Percentiles rank a stretch among this genome's conserved stretches.
These are phyloP conservation scores for Spondyliosoma cantharus DNA, from an alignment of 2,797 vertebrate genomes.

Conservation along the genomic window DNA sequence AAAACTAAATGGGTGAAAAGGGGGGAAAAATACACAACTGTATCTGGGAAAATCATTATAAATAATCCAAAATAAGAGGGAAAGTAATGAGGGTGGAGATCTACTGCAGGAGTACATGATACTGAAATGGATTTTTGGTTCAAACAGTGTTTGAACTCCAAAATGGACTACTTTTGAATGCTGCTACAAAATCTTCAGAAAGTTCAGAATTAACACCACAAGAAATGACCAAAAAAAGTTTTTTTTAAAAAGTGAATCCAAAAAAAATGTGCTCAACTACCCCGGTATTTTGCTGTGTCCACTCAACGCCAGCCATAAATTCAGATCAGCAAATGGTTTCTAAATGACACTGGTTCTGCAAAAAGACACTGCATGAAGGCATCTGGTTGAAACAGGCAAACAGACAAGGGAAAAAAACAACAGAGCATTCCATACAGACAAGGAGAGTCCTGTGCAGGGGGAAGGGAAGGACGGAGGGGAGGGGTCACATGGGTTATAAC, in stretches of 20 bases:
- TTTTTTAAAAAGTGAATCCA: slow-evolving; percentile 54
- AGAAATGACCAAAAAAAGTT: slow-evolving; percentile 32
- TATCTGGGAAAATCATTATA: slow-evolving; percentile 48
- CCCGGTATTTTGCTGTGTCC: slow-evolving; percentile 79
- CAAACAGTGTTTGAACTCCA: slow-evolving; percentile 72
- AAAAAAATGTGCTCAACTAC: slow-evolving; percentile 81
- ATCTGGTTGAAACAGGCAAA: slow-evolving; percentile 80
- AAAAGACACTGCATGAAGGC: slow-evolving; percentile 81
- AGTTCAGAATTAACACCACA: slow-evolving; percentile 40
- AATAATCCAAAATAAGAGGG: slow-evolving; percentile 44
- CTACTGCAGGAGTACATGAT: slow-evolving; percentile 30
- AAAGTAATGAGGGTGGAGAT: slow-evolving; percentile 54
- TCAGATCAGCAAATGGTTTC: slow-evolving; percentile 83
- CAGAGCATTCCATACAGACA: slow-evolving; percentile 63
- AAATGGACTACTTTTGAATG: slow-evolving; percentile 38
- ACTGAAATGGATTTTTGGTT: slow-evolving; percentile 55
- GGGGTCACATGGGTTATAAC: slow-evolving; percentile 60
- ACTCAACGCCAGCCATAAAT: slow-evolving; percentile 79
- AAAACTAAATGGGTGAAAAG: slow-evolving; percentile 48
- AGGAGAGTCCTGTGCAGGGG: slow-evolving; percentile 47
- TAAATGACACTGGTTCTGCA: slow-evolving; percentile 84
- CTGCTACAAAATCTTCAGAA: slow-evolving; percentile 41
- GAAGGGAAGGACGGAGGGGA: slow-evolving; percentile 14
- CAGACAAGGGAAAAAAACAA: slow-evolving; percentile 68
- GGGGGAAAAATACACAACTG: slow-evolving; percentile 35